Conservation (phyloP, 2,113 vertebrate genomes). For the Bubo blakistoni region DNA sequence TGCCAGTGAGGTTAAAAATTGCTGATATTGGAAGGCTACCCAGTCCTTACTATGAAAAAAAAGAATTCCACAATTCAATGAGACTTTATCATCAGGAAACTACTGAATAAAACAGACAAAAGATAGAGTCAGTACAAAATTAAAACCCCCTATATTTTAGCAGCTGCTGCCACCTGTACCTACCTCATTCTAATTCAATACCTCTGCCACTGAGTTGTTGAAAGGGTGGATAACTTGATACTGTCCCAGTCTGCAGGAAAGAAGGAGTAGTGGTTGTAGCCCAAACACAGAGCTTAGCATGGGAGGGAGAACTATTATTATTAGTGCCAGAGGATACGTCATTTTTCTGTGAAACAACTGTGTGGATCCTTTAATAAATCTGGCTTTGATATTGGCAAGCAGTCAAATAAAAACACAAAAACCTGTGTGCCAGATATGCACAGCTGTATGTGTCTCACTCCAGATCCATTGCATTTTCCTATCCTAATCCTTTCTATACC, state of each 20-base stretch:
- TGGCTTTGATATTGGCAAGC: constrained; percentile 39
- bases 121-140: background rate
- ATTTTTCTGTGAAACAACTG: constrained; percentile 39
- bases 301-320: background rate
- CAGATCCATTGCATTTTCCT: background rate
- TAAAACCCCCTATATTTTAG: background rate
- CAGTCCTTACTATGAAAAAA: background rate
- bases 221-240: constrained; percentile 67
- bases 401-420: constrained; percentile 6
- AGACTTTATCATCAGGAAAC: background rate
- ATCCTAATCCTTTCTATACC: background rate
- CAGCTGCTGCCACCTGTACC: constrained; percentile 71
- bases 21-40: background rate
- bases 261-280: background rate
- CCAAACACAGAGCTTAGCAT: constrained; percentile 19
- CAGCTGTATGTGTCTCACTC: constrained; percentile 18
- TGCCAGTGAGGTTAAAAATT: background rate
- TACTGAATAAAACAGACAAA: background rate
- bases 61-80: background rate
- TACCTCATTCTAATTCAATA: constrained; percentile 60
- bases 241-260: constrained; percentile 3
- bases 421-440: background rate
- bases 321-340: constrained; percentile 1
- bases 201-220: constrained; percentile 34
- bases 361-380: constrained; percentile 32